Conservation (phyloP, 2,113 vertebrate species). For the Oreocharis arfaki region DNA sequence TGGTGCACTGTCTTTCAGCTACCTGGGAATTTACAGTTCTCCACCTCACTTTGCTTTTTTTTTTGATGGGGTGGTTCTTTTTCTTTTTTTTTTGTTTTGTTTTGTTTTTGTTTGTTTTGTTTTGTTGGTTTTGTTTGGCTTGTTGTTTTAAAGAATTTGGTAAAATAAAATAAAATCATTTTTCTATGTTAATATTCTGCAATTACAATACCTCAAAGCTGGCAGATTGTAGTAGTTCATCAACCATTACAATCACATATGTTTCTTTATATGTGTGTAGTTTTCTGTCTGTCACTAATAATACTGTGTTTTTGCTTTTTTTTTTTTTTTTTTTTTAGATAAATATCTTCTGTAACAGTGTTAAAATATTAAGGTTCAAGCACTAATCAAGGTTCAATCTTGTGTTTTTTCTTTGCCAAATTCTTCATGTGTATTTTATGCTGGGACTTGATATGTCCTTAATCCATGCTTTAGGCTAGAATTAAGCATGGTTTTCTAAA, state of each 20-base stretch:
- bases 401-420: neutral
- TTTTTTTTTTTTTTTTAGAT: neutral
- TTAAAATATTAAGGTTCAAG: neutral
- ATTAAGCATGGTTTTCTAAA: neutral
- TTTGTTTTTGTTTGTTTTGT: too few relatives aligned
- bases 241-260: neutral
- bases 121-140: neutral
- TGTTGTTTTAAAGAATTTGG: neutral
- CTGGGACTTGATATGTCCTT: neutral
- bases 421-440: neutral
- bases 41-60: neutral
- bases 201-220: neutral
- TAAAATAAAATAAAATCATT: neutral
- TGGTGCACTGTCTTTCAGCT: neutral
- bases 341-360: neutral
- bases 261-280: neutral
- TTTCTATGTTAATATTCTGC: neutral
- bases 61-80: rapidly evolving
- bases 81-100: neutral
- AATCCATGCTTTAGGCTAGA: neutral
- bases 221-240: neutral
- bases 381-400: neutral
- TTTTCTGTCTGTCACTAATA: neutral
- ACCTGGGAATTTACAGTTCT: neutral
- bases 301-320: neutral